A percentile compares a stretch with the other conserved stretches of the same genome.
Evolutionary conservation across 37 sponge, comb jelly and placozoan genomes (phyloP).

Genomic region (Theonella swinhoei): DNA sequence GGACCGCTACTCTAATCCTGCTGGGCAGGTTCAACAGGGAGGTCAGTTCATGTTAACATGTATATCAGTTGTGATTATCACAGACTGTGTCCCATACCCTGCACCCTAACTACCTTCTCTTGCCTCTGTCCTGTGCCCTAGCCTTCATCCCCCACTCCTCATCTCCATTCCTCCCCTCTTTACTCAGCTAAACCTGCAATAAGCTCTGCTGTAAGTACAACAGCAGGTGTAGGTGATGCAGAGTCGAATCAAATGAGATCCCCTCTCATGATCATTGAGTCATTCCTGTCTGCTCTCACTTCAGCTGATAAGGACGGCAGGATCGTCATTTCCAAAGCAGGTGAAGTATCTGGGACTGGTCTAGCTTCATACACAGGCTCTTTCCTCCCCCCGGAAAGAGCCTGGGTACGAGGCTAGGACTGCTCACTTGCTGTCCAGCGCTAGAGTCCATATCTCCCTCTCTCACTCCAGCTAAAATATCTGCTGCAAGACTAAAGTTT

Average conservation of each 20-base stretch:
- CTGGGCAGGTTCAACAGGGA: too few relatives aligned
- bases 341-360: conserved; percentile 15
- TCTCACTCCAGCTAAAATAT: conserved; percentile 28
- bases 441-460: too few relatives aligned
- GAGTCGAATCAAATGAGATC: conserved; percentile 44
- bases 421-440: too few relatives aligned
- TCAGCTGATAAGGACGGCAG: conserved; percentile 81
- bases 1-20: conserved; percentile 62
- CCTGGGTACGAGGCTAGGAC: too few relatives aligned
- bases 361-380: too few relatives aligned
- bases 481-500: conserved; percentile 71
- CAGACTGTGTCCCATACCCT: too few relatives aligned
- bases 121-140: conserved; percentile 4
- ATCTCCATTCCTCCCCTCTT: not conserved
- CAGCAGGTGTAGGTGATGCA: not conserved
- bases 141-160: not conserved
- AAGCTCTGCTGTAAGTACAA: too few relatives aligned
- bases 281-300: conserved; percentile 83
- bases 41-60: too few relatives aligned
- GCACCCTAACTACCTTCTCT: conserved; percentile 1
- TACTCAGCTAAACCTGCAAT: not conserved
- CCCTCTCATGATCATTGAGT: conserved; percentile 78
- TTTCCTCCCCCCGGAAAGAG: too few relatives aligned
- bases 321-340: conserved; percentile 64
- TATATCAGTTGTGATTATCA: too few relatives aligned